A percentile compares a stretch with the other conserved stretches of the same genome.
These are phyloP conservation scores for Saxicola maurus DNA, from an alignment of 2,797 vertebrate species.

Conservation along the genomic window DNA sequence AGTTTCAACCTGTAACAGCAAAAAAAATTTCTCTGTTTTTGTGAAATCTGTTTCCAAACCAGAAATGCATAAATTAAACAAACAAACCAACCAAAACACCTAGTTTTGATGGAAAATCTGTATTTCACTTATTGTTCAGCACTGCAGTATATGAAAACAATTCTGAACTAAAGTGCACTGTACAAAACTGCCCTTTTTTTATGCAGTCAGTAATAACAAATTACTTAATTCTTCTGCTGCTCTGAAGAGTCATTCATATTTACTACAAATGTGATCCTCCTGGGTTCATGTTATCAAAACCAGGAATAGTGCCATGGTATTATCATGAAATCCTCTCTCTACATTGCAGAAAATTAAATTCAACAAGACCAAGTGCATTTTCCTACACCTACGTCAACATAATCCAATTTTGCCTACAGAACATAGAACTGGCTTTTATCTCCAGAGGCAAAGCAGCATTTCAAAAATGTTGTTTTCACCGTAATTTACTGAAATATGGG, in stretches of 20 bases:
- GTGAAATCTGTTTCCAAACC: not conserved
- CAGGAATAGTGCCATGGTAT: not conserved
- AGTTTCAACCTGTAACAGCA: conserved; percentile 85
- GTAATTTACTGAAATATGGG: not conserved
- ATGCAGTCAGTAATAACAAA: not conserved
- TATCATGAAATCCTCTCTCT: not conserved
- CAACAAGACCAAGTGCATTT: not conserved
- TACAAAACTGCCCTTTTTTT: not conserved
- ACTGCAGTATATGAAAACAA: not conserved
- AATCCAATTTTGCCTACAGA: not conserved
- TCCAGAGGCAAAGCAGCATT: not conserved
- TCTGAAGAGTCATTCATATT: not conserved
- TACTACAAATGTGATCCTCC: not conserved
- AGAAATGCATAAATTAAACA: not conserved
- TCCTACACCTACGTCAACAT: not conserved
- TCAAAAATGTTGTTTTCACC: not conserved
- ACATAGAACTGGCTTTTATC: not conserved
- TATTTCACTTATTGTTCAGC: not conserved
- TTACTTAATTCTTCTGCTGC: not conserved
- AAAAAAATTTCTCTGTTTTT: not conserved
- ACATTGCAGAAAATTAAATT: not conserved
- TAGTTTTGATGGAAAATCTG: not conserved
- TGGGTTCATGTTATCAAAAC: not conserved
- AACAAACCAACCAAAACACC: not conserved
- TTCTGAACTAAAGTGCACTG: not conserved